Evolutionary conservation across 1,140 invertebrate genomes (phyloP).

Genomic region (Heterodera schachtii): DNA sequence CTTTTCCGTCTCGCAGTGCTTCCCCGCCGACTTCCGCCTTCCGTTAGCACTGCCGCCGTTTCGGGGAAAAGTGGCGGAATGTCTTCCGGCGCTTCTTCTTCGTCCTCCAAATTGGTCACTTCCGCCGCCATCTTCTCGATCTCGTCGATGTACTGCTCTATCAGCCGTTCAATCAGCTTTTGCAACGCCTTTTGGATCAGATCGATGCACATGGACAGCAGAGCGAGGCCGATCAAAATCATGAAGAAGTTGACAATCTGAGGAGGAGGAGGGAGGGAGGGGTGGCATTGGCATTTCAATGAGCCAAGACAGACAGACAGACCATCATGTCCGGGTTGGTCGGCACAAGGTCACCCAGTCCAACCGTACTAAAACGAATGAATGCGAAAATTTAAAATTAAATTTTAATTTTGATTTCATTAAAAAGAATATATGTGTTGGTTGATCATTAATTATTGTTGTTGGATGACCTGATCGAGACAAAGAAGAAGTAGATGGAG

Average conservation of each 20-base stretch:
- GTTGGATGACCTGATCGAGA: conserved; percentile 56
- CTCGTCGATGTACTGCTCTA: conserved; percentile 62
- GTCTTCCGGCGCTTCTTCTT: conserved; percentile 45
- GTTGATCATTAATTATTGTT: no score
- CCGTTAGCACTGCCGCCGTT: conserved; percentile 55
- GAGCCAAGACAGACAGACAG: neutral
- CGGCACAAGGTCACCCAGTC: conserved; percentile 62
- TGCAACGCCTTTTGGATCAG: conserved; percentile 60
- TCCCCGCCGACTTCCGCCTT: conserved; percentile 17
- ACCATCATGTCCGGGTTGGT: conserved; percentile 62
- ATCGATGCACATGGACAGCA: conserved; percentile 65
- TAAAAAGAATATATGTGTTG: no score
- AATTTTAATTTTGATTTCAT: no score
- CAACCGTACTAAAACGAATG: conserved; percentile 54
- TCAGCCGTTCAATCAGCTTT: conserved; percentile 50
- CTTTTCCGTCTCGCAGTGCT: conserved; percentile 18
- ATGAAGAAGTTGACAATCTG: conserved; percentile 59
- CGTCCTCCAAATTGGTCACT: conserved; percentile 51
- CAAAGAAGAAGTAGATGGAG: conserved; percentile 64
- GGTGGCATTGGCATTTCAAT: neutral
- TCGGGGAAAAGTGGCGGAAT: conserved; percentile 58
- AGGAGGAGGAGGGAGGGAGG: neutral
- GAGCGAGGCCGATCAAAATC: conserved; percentile 62
- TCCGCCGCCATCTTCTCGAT: conserved; percentile 62
- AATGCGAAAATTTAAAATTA: no score